Percentiles rank a stretch among this genome's conserved stretches.
Conservation (phyloP, 2,113 vertebrate species). For the Apodemus speciosus region DNA sequence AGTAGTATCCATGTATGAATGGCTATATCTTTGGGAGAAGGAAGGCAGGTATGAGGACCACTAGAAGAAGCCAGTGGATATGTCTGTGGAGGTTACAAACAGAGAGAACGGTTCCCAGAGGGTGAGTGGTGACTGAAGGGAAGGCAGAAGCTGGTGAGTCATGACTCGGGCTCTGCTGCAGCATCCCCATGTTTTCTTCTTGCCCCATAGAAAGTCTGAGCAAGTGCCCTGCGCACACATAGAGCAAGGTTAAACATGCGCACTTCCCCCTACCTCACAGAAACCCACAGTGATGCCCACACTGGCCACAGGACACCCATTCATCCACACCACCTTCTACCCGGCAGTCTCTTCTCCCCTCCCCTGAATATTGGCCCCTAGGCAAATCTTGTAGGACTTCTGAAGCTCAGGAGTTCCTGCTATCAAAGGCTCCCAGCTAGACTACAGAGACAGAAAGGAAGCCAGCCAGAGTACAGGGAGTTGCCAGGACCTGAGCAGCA, state of each 20-base stretch:
- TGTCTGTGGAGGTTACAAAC: too few relatives aligned
- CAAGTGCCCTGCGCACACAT: background rate
- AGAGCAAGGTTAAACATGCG: background rate
- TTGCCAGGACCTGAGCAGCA: background rate
- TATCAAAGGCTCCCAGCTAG: background rate
- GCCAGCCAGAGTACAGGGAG: background rate
- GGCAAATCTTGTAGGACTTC: background rate
- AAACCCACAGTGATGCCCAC: accelerated
- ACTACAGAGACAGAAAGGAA: background rate
- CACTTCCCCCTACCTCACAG: background rate
- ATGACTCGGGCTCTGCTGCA: background rate
- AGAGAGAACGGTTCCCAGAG: background rate
- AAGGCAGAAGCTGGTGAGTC: accelerated
- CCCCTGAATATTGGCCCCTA: accelerated
- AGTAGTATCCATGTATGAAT: background rate
- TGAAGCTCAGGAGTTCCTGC: background rate
- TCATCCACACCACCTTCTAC: too few relatives aligned
- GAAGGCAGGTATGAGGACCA: background rate
- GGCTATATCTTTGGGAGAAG: background rate
- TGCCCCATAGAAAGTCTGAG: background rate
- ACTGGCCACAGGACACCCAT: background rate
- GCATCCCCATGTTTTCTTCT: background rate
- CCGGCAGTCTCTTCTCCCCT: background rate
- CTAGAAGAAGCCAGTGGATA: too few relatives aligned
- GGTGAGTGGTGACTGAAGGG: background rate